phyloP scores from a whole-genome alignment of 53 echinoderm and acorn worm genomes.

The Echinarachnius parma region DNA sequence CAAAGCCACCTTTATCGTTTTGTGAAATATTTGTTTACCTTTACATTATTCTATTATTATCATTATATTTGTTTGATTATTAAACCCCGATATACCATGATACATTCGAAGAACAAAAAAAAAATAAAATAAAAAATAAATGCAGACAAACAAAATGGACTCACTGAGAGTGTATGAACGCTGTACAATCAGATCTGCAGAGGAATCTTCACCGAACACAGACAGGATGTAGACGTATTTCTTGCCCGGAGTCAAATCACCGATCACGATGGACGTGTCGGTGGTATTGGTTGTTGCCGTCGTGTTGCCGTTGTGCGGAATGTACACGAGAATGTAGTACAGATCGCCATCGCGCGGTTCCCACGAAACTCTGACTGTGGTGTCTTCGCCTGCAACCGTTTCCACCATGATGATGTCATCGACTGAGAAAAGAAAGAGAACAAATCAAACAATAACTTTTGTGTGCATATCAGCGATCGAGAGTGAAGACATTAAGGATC shows the following conservation, averaged over 20 bases:
- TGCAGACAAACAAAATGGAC: not conserved
- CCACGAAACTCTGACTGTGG: constrained; percentile 11
- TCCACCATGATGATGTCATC: constrained; percentile 21
- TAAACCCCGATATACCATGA: no score
- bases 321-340: constrained; percentile 23
- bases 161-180: constrained; percentile 33
- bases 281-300: constrained; percentile 8
- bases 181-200: constrained; percentile 8
- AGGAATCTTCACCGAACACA: not conserved
- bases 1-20: no score
- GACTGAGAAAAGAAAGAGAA: no score
- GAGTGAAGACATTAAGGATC: no score
- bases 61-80: no score
- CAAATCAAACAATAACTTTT: no score
- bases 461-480: no score
- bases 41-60: no score
- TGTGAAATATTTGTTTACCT: no score
- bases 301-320: constrained; percentile 12
- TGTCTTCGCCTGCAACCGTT: not conserved
- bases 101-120: no score
- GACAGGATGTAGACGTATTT: constrained; percentile 31
- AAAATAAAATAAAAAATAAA: not conserved
- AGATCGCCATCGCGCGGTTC: not conserved
- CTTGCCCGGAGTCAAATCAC: constrained; percentile 26
- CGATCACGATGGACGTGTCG: not conserved